These are phyloP conservation scores for Parnassius smintheus DNA, from an alignment of 2,888 invertebrate species.

Conservation along the genomic window DNA sequence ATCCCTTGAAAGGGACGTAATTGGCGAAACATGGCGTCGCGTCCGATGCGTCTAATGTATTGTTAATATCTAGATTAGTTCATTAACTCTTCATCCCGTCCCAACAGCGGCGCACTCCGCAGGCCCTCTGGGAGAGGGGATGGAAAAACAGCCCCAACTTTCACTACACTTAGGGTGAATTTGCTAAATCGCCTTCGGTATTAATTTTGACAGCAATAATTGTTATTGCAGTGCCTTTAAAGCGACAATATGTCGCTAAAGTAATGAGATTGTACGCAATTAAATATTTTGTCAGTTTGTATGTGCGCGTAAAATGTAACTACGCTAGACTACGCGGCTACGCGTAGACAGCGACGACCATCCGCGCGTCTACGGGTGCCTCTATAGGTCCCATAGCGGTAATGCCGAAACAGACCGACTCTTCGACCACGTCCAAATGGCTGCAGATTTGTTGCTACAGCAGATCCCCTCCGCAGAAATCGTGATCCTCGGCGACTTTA, in stretches of 20 bases:
- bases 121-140: conserved; percentile 46
- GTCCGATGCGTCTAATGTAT: conserved; percentile 78
- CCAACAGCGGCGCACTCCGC: conserved; percentile 31
- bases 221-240: conserved; percentile 44
- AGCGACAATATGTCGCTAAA: conserved; percentile 38
- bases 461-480: too few relatives aligned
- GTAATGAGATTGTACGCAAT: conserved; percentile 23
- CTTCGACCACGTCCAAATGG: too few relatives aligned
- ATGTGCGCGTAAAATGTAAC: neutral
- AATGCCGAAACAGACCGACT: too few relatives aligned
- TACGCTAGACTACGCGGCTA: too few relatives aligned
- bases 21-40: conserved; percentile 49
- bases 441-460: too few relatives aligned
- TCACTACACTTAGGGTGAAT: conserved; percentile 61
- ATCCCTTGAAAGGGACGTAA: conserved; percentile 44
- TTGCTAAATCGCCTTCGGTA: conserved; percentile 64
- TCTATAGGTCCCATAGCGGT: too few relatives aligned
- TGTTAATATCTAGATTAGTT: conserved; percentile 80
- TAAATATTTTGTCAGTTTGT: conserved; percentile 30
- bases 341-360: too few relatives aligned
- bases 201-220: conserved; percentile 68
- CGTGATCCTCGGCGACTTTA: too few relatives aligned
- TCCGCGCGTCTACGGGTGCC: too few relatives aligned
- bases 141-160: conserved; percentile 44
- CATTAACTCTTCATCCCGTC: conserved; percentile 75